Evolutionary conservation across 2,113 vertebrate species (phyloP), one percentile per base, ranked within the genome.

Genomic region (Chloebia gouldiae): DNA sequence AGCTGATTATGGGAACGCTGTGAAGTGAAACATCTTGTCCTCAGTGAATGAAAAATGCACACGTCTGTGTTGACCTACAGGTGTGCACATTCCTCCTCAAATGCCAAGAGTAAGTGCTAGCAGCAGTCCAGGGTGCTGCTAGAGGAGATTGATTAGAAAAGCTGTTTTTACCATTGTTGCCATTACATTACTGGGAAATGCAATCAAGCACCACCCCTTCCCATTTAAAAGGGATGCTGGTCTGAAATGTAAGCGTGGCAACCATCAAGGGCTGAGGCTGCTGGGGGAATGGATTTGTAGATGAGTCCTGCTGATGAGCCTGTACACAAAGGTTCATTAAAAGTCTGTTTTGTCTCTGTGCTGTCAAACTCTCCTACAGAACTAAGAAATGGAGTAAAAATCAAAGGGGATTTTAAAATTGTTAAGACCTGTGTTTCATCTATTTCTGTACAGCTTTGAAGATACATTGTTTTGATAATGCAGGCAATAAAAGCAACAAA

Each of bases 361-460:
- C 20, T 72, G n/a, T 77, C 39, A 80, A 54, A 13, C n/a, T 73
- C 57, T 73, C 54, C 69, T 68, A 51, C 10, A 51, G 78, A 86
- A 78, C 82, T 78, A 84, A 77, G 39, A 59, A 93, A 91, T 53
- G 7, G 50, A 88, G 60, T 33, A 23, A 73, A 94, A 91, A 90
- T 81, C 76, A 94, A 89, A 79, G 24, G 11, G 31, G 17, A 56
- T 86, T 84, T 85, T 4, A 79, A 73, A 49, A 85, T 66, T 45
- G 81, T 25, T 49, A 33, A 69, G 65, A 64, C 68, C 76, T 64
- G 31, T 39, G 21, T 78, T 94, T 61, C 54, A 84, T 92, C 86
- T 91, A n/a, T 86, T 95, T 89, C 60, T 61, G 47, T 54, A 51
- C 7, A 76, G 57, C 49, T 75, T 96, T 96, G 77, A 86, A 71